A percentile compares a stretch with the other conserved stretches of the same genome.
Evolutionary conservation across 1,140 invertebrate genomes (phyloP).

Genomic region (Listronotus bonariensis): DNA sequence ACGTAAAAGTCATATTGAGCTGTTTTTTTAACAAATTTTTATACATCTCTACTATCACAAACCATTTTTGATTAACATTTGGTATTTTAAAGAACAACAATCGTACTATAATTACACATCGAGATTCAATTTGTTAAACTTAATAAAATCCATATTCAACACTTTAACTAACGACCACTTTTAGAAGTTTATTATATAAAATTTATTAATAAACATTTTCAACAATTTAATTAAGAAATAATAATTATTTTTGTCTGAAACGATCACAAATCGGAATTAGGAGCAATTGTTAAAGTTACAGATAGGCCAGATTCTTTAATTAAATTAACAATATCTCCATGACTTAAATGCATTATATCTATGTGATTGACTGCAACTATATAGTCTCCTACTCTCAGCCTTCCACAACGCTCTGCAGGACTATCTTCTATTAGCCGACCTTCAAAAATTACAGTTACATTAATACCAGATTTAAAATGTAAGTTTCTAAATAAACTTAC

Average conservation of each 20-base stretch:
- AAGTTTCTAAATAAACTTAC: constrained; percentile 59
- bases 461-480: background rate
- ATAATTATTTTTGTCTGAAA: constrained; percentile 10
- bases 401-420: constrained; percentile 90
- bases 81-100: constrained; percentile 18
- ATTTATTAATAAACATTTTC: background rate
- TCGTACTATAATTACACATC: constrained; percentile 12
- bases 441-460: constrained; percentile 53
- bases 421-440: constrained; percentile 92
- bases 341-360: constrained; percentile 88
- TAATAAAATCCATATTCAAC: constrained; percentile 8
- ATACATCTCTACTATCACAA: constrained; percentile 19
- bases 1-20: background rate
- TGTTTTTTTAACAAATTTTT: background rate
- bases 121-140: constrained; percentile 9
- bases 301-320: constrained; percentile 92
- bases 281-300: constrained; percentile 87
- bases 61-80: constrained; percentile 22
- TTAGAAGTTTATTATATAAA: constrained; percentile 13
- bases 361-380: constrained; percentile 95
- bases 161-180: background rate
- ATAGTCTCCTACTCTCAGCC: constrained; percentile 90
- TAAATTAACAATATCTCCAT: constrained; percentile 94
- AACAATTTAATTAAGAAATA: constrained; percentile 1
- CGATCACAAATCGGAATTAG: constrained; percentile 54